phyloP scores from a whole-genome alignment of 2,888 invertebrate genomes.

The Dinocampus coccinellae region DNA sequence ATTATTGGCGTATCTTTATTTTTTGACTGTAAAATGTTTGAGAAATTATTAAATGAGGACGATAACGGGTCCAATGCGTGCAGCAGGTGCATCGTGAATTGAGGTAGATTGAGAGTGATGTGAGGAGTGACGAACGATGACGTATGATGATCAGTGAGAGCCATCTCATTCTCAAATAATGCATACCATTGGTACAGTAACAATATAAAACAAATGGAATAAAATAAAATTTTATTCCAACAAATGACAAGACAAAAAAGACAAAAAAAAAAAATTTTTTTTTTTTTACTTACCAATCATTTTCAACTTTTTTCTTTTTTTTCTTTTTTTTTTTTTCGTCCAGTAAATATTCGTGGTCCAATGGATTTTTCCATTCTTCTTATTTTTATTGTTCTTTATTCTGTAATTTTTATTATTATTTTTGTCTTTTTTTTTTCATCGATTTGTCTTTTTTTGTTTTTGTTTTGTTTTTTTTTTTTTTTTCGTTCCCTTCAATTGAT shows the following conservation, averaged over 20 bases:
- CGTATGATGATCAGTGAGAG: background rate
- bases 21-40: constrained; percentile 21
- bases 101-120: constrained; percentile 5
- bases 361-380: too few species aligned
- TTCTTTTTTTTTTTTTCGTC: too few species aligned
- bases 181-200: background rate
- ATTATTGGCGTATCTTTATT: constrained; percentile 49
- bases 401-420: background rate
- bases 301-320: too few species aligned
- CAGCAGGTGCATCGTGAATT: constrained; percentile 56
- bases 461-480: background rate
- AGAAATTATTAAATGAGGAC: constrained; percentile 51
- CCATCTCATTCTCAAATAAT: background rate
- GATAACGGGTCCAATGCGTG: constrained; percentile 53
- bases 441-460: background rate
- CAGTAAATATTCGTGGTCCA: too few species aligned
- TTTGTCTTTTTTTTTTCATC: too few species aligned
- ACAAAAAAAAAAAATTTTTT: too few species aligned
- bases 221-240: background rate
- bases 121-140: background rate
- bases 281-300: too few species aligned
- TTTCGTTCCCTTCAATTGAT: background rate
- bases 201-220: background rate
- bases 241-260: too few species aligned
- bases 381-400: background rate